phyloP scores from a whole-genome alignment of 2,888 invertebrate genomes.

The Penaeus monodon region DNA sequence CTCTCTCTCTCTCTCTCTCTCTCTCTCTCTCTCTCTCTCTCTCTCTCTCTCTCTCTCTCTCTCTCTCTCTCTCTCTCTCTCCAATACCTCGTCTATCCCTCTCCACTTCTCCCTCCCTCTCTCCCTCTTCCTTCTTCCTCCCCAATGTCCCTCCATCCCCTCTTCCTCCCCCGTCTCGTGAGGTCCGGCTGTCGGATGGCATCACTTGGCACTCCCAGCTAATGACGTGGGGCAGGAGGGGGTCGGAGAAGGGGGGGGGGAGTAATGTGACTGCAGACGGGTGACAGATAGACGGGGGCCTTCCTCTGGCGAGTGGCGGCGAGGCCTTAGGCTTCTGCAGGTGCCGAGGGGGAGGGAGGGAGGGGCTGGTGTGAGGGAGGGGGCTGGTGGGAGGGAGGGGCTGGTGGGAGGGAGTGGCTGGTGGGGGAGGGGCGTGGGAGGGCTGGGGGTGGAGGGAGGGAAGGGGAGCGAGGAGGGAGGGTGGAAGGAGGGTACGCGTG shows the following conservation, averaged over 20 bases:
- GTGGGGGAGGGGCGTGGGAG: background rate
- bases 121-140: no score
- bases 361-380: background rate
- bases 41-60: background rate
- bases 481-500: background rate
- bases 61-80: no score
- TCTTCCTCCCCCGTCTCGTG: background rate
- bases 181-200: no score
- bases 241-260: background rate
- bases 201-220: no score
- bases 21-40: no score
- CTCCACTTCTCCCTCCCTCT: background rate
- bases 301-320: background rate
- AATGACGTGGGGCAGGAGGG: no score
- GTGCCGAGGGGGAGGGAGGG: constrained; percentile 29
- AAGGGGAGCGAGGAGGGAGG: background rate
- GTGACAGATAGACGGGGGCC: constrained; percentile 3
- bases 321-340: constrained; percentile 14
- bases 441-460: background rate
- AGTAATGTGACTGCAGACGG: constrained; percentile 18
- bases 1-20: background rate
- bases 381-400: background rate
- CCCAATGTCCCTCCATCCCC: background rate
- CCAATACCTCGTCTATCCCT: background rate
- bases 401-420: background rate